phyloP scores from a whole-genome alignment of 2,888 invertebrate species.

The Sphaerophoria taeniata region DNA sequence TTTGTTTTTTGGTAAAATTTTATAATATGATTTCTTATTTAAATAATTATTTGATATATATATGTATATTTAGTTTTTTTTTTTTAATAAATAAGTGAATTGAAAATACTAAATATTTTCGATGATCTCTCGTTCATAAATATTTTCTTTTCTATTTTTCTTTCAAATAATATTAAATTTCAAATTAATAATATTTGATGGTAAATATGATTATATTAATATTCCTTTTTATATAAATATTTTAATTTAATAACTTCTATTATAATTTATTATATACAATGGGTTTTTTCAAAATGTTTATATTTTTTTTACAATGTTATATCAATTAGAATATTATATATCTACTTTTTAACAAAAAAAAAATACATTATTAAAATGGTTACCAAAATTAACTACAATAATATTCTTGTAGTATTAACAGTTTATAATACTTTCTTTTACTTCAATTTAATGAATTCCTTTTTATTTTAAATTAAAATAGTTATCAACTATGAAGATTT shows the following conservation, averaged over 20 bases:
- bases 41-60: slow-evolving; percentile 66
- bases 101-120: slow-evolving; percentile 74
- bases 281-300: slow-evolving; percentile 26
- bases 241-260: slow-evolving; percentile 50
- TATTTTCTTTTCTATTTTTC: slow-evolving; percentile 54
- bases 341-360: slow-evolving; percentile 40
- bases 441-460: slow-evolving; percentile 11
- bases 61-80: slow-evolving; percentile 43
- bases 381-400: slow-evolving; percentile 48
- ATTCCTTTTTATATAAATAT: slow-evolving; percentile 15
- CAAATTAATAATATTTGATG: slow-evolving; percentile 60
- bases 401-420: slow-evolving; percentile 36
- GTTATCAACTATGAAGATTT: slow-evolving; percentile 38
- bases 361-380: slow-evolving; percentile 23
- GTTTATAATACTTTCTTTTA: slow-evolving; percentile 53
- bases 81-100: slow-evolving; percentile 70
- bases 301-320: slow-evolving; percentile 35
- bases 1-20: slow-evolving; percentile 66
- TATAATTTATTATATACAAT: slow-evolving; percentile 64
- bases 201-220: slow-evolving; percentile 56
- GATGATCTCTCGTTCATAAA: slow-evolving; percentile 71
- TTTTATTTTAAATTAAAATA: slow-evolving; percentile 57
- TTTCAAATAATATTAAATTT: slow-evolving; percentile 33
- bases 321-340: slow-evolving; percentile 48
- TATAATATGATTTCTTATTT: slow-evolving; percentile 68